Percentiles rank a stretch among this genome's conserved stretches.
These are phyloP conservation scores for Drosophila hamatofila DNA, from an alignment of 2,888 invertebrate species.

Conservation along the genomic window DNA sequence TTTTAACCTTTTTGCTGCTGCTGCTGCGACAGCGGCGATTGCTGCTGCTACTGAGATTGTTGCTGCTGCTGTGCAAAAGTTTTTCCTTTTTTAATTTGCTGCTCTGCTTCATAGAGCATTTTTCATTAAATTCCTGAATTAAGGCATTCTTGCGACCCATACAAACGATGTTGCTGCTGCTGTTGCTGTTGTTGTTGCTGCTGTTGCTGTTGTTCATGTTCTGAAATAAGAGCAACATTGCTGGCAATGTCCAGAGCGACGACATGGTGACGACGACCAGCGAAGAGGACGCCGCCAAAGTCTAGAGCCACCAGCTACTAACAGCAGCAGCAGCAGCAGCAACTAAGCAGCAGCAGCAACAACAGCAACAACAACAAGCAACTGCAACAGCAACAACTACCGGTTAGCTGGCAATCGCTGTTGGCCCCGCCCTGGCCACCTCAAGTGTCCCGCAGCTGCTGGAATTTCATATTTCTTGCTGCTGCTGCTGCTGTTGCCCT, in stretches of 20 bases:
- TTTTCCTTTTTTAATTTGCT: conserved; percentile 72
- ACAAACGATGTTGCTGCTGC: conserved; percentile 58
- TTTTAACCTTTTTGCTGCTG: conserved; percentile 71
- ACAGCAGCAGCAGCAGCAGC: conserved; percentile 15
- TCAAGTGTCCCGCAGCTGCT: conserved; percentile 60
- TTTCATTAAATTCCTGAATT: conserved; percentile 82
- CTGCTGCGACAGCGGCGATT: conserved; percentile 1
- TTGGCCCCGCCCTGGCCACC: conserved; percentile 57
- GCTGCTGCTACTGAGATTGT: conserved; percentile 6
- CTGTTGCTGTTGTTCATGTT: conserved; percentile 61
- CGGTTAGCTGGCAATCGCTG: conserved; percentile 56
- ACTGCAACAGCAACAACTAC: conserved; percentile 54
- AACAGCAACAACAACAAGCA: conserved; percentile 44
- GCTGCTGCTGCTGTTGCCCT: conserved; percentile 44
- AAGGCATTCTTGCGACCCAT: conserved; percentile 71
- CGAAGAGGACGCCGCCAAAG: conserved; percentile 55
- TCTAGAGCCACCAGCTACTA: conserved; percentile 55
- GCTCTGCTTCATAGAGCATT: conserved; percentile 76
- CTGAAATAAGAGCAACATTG: conserved; percentile 77
- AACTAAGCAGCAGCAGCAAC: conserved; percentile 27
- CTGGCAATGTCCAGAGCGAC: conserved; percentile 70
- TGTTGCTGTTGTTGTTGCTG: conserved; percentile 30
- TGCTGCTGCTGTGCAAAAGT: conserved; percentile 65
- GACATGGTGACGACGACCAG: conserved; percentile 68
- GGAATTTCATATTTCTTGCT: conserved; percentile 69